These are phyloP conservation scores for Otolemur garnettii DNA, from an alignment of 2,113 vertebrate species.

Conservation along the genomic window DNA sequence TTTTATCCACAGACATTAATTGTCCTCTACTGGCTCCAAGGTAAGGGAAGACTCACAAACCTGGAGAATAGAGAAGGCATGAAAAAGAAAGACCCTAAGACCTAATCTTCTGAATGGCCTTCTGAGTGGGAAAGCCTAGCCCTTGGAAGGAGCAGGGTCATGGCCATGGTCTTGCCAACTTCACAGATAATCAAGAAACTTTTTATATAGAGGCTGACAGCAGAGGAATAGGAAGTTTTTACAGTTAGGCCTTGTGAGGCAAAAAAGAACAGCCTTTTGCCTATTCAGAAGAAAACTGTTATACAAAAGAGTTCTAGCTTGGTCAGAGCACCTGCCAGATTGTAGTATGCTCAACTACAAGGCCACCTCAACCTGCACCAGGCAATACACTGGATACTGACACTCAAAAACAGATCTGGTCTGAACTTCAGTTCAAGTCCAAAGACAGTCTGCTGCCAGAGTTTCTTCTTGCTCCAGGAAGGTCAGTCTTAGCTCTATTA, in stretches of 20 bases:
- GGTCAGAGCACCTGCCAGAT: background rate
- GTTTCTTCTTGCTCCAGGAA: background rate
- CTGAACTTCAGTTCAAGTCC: background rate
- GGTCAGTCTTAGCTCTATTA: background rate
- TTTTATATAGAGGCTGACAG: background rate
- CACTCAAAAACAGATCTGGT: background rate
- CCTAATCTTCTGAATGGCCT: background rate
- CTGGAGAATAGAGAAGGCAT: background rate
- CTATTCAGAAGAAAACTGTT: background rate
- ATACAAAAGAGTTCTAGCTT: background rate
- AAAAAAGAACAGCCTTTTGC: background rate
- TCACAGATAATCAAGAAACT: background rate
- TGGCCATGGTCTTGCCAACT: background rate
- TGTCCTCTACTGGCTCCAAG: background rate
- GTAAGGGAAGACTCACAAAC: background rate
- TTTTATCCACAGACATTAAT: too few relatives aligned
- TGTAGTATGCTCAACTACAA: too few relatives aligned
- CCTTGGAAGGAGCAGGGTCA: background rate
- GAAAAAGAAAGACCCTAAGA: background rate
- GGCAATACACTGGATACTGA: background rate
- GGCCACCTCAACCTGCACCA: background rate
- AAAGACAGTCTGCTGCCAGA: background rate
- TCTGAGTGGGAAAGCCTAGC: background rate
- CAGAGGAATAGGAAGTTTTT: background rate
- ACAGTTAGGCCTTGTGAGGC: background rate